phyloP scores from a whole-genome alignment of 2,113 vertebrate species.

The Lonchura striata region DNA sequence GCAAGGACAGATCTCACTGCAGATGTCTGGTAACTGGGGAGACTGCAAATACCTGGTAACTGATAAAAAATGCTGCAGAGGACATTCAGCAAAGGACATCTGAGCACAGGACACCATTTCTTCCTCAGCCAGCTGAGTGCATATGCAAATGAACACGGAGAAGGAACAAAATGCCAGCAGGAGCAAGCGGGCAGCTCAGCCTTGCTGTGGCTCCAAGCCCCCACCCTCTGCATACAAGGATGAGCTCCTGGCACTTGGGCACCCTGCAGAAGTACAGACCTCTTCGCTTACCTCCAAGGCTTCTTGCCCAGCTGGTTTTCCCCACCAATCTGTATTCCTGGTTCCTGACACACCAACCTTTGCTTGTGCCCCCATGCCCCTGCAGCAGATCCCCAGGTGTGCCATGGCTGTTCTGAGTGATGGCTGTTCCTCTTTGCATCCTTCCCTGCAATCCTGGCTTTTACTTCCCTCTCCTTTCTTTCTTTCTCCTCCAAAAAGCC shows the following conservation, averaged over 20 bases:
- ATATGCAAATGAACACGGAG: rapidly evolving
- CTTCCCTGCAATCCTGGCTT: not conserved
- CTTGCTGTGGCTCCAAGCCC: not conserved
- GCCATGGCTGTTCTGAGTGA: not conserved
- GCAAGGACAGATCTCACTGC: not conserved
- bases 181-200: rapidly evolving
- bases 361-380: rapidly evolving
- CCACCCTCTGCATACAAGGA: not conserved
- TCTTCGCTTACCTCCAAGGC: not conserved
- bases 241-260: not conserved
- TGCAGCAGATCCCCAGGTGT: not conserved
- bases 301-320: not conserved
- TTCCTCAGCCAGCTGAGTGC: not conserved
- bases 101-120: not conserved
- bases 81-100: not conserved
- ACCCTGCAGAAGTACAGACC: not conserved
- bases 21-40: not conserved
- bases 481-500: not conserved
- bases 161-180: not conserved
- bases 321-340: rapidly evolving
- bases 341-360: not conserved
- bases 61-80: not conserved
- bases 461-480: not conserved
- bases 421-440: not conserved
- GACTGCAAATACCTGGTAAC: not conserved